phyloP scores from a whole-genome alignment of 2,888 invertebrate species.

The Thecocarcelia acutangulata region DNA sequence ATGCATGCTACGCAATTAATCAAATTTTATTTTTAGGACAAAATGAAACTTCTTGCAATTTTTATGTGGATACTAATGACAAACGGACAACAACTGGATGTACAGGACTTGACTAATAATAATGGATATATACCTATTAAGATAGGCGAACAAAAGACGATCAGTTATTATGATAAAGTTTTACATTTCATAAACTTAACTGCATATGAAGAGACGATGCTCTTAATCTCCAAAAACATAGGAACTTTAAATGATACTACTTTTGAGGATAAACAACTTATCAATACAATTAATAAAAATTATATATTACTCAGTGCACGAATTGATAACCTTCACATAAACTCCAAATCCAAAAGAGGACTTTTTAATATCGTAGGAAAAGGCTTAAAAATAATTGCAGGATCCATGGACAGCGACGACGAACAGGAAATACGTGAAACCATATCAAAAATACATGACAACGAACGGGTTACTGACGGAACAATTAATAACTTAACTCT shows the following conservation, averaged over 20 bases:
- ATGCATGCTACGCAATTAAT: not conserved
- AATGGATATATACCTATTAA: conserved; percentile 65
- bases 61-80: not conserved
- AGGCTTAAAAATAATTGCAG: conserved; percentile 38
- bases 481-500: conserved; percentile 14
- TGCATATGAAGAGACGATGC: conserved; percentile 38
- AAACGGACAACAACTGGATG: conserved; percentile 54
- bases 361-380: conserved; percentile 50
- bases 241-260: conserved; percentile 19
- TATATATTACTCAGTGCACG: conserved; percentile 34
- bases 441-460: conserved; percentile 2
- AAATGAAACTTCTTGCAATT: conserved; percentile 4
- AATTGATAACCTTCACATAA: conserved; percentile 43
- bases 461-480: not conserved
- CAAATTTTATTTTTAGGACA: not conserved
- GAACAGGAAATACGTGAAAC: conserved; percentile 38
- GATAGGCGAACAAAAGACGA: conserved; percentile 23
- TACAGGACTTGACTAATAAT: conserved; percentile 61
- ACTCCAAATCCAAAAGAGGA: conserved; percentile 53
- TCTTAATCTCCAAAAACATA: conserved; percentile 53
- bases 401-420: conserved; percentile 48
- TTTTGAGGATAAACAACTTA: conserved; percentile 43
- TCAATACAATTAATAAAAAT: conserved; percentile 53
- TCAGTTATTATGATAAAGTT: conserved; percentile 3
- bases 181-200: conserved; percentile 8